Percentiles rank a stretch among this genome's conserved stretches.
phyloP scores from a whole-genome alignment of 2,888 invertebrate genomes.

The Athalia rosae region DNA sequence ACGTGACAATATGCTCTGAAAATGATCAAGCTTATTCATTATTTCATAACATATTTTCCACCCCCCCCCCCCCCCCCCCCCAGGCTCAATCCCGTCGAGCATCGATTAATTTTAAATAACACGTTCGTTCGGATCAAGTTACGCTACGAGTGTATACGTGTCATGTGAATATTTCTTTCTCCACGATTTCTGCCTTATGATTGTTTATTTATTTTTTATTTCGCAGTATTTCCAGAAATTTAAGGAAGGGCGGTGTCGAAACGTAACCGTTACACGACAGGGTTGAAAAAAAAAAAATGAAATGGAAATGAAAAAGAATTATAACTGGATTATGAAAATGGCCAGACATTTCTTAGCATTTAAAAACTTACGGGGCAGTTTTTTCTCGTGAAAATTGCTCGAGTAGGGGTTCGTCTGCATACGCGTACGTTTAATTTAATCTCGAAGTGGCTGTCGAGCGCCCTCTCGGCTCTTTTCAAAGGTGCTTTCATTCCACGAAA shows the following conservation, averaged over 20 bases:
- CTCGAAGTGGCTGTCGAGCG: constrained; percentile 35
- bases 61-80: not conserved
- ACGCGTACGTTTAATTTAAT: constrained; percentile 43
- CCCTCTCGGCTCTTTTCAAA: constrained; percentile 32
- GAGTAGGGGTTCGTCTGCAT: constrained; percentile 25
- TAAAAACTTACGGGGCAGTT: not conserved
- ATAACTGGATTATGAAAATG: constrained; percentile 25
- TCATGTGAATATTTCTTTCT: too few species aligned
- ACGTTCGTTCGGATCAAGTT: too few species aligned
- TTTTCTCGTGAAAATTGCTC: constrained; percentile 19
- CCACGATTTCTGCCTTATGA: too few species aligned
- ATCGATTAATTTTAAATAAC: too few species aligned
- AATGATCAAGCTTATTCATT: constrained; percentile 32
- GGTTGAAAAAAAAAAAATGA: not conserved
- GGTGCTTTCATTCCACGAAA: constrained; percentile 34
- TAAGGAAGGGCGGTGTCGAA: not conserved
- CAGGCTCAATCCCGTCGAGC: too few species aligned
- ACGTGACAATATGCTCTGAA: constrained; percentile 26
- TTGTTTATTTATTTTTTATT: too few species aligned
- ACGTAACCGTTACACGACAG: not conserved
- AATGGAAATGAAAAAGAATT: not conserved
- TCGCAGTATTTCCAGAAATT: too few species aligned
- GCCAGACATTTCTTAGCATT: constrained; percentile 16
- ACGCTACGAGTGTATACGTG: too few species aligned
- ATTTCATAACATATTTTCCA: constrained; percentile 21